A percentile compares a stretch with the other conserved stretches of the same genome.
phyloP scores from a whole-genome alignment of 2,888 invertebrate genomes.

The Tuta absoluta region DNA sequence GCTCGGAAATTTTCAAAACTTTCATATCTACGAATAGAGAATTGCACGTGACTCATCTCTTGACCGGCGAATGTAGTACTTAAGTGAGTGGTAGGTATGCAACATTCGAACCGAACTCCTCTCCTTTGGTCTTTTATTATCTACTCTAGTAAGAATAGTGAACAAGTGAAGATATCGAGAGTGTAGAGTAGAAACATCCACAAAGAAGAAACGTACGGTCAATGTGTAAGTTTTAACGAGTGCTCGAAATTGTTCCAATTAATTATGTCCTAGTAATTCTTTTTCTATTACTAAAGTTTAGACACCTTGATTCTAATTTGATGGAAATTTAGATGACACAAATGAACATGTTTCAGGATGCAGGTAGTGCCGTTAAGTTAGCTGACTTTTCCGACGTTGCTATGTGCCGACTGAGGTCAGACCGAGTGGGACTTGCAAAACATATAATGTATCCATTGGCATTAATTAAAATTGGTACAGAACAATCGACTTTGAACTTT shows the following conservation, averaged over 20 bases:
- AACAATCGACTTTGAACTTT: slow-evolving; percentile 36
- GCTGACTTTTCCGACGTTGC: neutral
- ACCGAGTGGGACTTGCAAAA: neutral
- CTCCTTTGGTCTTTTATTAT: slow-evolving; percentile 71
- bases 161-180: slow-evolving; percentile 70
- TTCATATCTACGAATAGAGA: slow-evolving; percentile 20
- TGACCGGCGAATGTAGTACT: slow-evolving; percentile 4
- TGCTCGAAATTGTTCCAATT: slow-evolving; percentile 77
- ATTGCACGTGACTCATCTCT: slow-evolving; percentile 7
- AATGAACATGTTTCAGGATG: slow-evolving; percentile 35
- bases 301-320: slow-evolving; percentile 67
- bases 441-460: slow-evolving; percentile 41
- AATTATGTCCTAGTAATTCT: slow-evolving; percentile 78
- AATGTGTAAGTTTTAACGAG: slow-evolving; percentile 80
- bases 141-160: slow-evolving; percentile 72
- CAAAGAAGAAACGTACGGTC: slow-evolving; percentile 75
- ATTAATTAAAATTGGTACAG: slow-evolving; percentile 28
- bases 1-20: slow-evolving; percentile 19
- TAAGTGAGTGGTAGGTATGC: slow-evolving; percentile 40
- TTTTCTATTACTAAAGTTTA: slow-evolving; percentile 76
- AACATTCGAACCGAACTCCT: slow-evolving; percentile 67
- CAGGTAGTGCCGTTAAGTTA: neutral
- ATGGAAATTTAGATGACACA: slow-evolving; percentile 62
- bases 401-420: neutral
- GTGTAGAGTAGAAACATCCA: slow-evolving; percentile 68